Base-by-base conservation (phyloP, 2,888 invertebrate genomes). In the Netelia fuscicornis region DNA sequence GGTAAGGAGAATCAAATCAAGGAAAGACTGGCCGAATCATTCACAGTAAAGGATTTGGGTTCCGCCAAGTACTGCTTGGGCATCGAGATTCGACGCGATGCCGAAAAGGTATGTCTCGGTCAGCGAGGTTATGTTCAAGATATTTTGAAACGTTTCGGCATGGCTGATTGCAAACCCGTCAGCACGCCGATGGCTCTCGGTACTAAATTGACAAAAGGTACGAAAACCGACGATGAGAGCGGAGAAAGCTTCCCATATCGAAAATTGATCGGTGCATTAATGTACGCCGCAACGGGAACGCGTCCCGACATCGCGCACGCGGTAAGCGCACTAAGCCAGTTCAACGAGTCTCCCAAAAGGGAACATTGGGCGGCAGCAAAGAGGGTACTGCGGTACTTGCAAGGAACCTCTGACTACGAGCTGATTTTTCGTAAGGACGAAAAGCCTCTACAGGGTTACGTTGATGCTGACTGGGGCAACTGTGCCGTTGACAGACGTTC, bases 301-400 rank as follows among this genome's bases (percentile, higher is more conserved):
- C 62, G 84, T 17, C 81, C 84, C n/a, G 81, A 84, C 17, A 76
- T 84, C 30, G 71, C 75, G 20, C 75, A 68, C 52, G 52, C 83
- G 0, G 80, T 83, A 10, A 83, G 79, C 37, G 17, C 25, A 1
- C 71, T 83, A 9, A 79, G 79, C 52, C 60, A 56, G 79, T 85
- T 42, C n/a, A 70, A 71, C 0, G 74, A 60, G 20, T 56, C 64
- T 58, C 44, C 62, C 52, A 44, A 48, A 11, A 64, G 71, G 8
- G 37, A n/a, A 11, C 82, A 85, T 37, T 83, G 82, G 85, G 37
- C 52, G 52, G 79, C 70, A 5, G 76, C 80, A 11, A 83, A 86
- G 68, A 9, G 83, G 44, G 72, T 86, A 8, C 62, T 20, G 5
- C 20, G 60, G 64, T 86, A 83, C 52, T 64, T 86, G 11, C 13